Base-by-base conservation (phyloP, 2,888 invertebrate species). In the Campoplex nolae region DNA sequence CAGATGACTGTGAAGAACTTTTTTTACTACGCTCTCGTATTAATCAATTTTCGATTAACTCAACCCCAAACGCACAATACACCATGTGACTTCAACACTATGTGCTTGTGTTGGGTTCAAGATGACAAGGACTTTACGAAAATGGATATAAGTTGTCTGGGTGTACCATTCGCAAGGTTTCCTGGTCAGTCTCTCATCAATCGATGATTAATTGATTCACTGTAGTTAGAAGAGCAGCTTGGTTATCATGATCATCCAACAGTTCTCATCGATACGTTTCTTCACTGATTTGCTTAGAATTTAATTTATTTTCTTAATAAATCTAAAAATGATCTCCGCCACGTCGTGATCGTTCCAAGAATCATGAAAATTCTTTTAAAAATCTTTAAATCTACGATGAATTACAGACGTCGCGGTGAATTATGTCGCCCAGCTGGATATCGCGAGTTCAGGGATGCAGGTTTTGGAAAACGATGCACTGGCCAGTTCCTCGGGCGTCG, bases 381-480 rank as follows among this genome's bases (percentile, higher is more conserved):
- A 23, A 8, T 9, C 23, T 56, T 2, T 1, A 56, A 56, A 23
- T 23, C 23, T 23, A 23, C 23, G 23, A 23, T 18, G 32, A 45
- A 76, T 96, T 96, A 77, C 96, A 98, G 98, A 97, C 95, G 96
- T 98, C 94, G 97, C 97, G 83, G 96, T 96, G 93, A 97, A 97
- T 94, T 97, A 97, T 91, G 96, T 98, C 91, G 97, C 97, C 88
- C 97, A 98, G 93, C 95, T 98, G 95, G 98, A 98, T 95, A 97
- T 98, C 93, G 97, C 97, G 90, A 97, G 97, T 94, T 97, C 98
- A 87, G 97, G 97, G 92, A 95, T 98, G 93, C 97, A 97, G 95
- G 96, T 97, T 90, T 95, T 98, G 92, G 97, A 98, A 91, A 97
- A 97, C 92, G 97, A 97, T 93, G 97, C 97, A 87, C 95, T 98